A percentile compares a stretch with the other conserved stretches of the same genome.
Evolutionary conservation across 1,140 invertebrate species (phyloP).

Genomic region (Lanistes nyassanus): DNA sequence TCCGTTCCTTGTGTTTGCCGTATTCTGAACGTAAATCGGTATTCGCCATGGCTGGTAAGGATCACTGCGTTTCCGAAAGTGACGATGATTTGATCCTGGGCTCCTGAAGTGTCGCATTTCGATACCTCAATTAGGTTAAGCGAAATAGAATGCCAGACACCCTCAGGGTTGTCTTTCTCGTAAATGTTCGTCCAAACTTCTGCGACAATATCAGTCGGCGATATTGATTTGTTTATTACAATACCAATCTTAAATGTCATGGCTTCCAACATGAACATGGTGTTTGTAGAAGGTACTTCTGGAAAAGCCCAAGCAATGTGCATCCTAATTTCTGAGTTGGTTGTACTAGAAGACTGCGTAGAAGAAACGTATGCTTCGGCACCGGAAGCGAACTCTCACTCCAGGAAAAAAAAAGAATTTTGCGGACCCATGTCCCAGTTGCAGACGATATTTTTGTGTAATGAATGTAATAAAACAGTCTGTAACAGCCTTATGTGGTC

Average conservation of each 20-base stretch:
- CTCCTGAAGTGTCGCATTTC: not conserved
- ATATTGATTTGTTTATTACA: not conserved
- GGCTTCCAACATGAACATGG: constrained; percentile 39
- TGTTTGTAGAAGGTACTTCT: constrained; percentile 27
- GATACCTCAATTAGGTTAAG: constrained; percentile 11
- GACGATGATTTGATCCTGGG: not conserved
- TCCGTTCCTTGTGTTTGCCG: not conserved
- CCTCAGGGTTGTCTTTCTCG: constrained; percentile 31
- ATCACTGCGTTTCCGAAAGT: constrained; percentile 29
- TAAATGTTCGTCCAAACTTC: constrained; percentile 38
- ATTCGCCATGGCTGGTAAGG: constrained; percentile 29
- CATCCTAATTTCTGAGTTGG: too few relatives aligned
- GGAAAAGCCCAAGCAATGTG: constrained; percentile 29
- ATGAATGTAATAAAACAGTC: too few relatives aligned
- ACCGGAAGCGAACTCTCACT: too few relatives aligned
- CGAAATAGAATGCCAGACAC: constrained; percentile 27
- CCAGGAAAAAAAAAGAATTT: too few relatives aligned
- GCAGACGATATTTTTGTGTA: too few relatives aligned
- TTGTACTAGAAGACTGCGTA: too few relatives aligned
- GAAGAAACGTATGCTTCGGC: too few relatives aligned
- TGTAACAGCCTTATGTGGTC: too few relatives aligned
- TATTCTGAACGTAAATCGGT: constrained; percentile 9
- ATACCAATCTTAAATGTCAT: constrained; percentile 34
- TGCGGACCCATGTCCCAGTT: too few relatives aligned
- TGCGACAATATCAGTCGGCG: not conserved